phyloP scores from a whole-genome alignment of 1,140 invertebrate genomes.

The Drosophila bipectinata region DNA sequence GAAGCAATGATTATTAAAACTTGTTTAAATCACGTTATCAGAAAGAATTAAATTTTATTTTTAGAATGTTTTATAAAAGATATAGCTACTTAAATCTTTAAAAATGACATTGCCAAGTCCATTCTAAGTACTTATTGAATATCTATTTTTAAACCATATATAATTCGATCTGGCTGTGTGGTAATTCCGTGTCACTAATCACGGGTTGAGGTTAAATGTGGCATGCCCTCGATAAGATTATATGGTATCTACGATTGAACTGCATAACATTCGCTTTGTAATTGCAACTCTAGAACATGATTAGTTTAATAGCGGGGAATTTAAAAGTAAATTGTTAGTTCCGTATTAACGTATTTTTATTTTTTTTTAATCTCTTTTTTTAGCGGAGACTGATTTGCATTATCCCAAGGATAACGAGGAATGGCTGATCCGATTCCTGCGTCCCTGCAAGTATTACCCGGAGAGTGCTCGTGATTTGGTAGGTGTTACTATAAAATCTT shows the following conservation, averaged over 20 bases:
- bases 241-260: constrained; percentile 7
- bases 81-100: neutral
- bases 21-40: neutral
- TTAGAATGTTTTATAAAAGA: neutral
- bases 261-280: constrained; percentile 11
- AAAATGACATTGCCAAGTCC: neutral
- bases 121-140: neutral
- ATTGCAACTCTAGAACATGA: constrained; percentile 6
- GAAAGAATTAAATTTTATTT: neutral
- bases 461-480: constrained; percentile 90
- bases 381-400: constrained; percentile 89
- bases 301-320: neutral
- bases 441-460: constrained; percentile 92
- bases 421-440: constrained; percentile 90
- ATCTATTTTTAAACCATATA: constrained; percentile 4
- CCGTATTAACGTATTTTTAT: neutral
- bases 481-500: constrained; percentile 67
- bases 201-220: constrained; percentile 6
- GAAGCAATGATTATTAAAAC: neutral
- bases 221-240: constrained; percentile 5
- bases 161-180: constrained; percentile 9
- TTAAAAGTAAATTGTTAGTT: neutral
- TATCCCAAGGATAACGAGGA: constrained; percentile 89
- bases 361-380: constrained; percentile 69
- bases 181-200: constrained; percentile 25